A percentile compares a stretch with the other conserved stretches of the same genome.
These are phyloP conservation scores for Cancer borealis DNA, from an alignment of 2,888 invertebrate species.

Conservation along the genomic window DNA sequence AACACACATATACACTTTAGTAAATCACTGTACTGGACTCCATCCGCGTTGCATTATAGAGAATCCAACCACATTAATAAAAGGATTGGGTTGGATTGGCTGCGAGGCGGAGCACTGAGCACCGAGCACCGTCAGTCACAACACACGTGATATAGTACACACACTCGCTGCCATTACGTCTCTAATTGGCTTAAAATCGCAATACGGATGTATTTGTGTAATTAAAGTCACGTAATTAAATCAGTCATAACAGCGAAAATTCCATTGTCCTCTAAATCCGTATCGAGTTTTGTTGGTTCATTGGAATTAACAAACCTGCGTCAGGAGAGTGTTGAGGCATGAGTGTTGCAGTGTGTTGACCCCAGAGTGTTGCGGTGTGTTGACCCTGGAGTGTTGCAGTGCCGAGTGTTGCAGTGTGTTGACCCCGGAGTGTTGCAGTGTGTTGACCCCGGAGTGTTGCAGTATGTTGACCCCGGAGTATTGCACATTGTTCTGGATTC, in stretches of 20 bases:
- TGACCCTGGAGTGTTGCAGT: neutral
- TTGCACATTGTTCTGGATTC: neutral
- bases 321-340: neutral
- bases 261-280: neutral
- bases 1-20: constrained; percentile 29
- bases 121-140: neutral
- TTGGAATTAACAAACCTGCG: neutral
- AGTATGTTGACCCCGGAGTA: neutral
- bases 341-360: neutral
- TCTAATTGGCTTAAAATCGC: constrained; percentile 25
- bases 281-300: neutral
- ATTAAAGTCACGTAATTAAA: constrained; percentile 22
- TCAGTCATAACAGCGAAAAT: neutral
- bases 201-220: constrained; percentile 9
- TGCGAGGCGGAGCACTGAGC: neutral
- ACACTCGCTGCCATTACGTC: constrained; percentile 17
- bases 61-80: constrained; percentile 24
- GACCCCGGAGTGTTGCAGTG: neutral
- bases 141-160: neutral
- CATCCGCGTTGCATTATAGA: constrained; percentile 6
- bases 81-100: neutral
- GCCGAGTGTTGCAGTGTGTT: neutral
- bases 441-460: neutral
- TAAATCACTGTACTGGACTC: constrained; percentile 9
- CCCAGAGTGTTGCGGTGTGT: neutral